Evolutionary conservation across 2,888 invertebrate genomes (phyloP), one percentile per base, ranked within the genome.

Genomic region (Luperina nickerlii): DNA sequence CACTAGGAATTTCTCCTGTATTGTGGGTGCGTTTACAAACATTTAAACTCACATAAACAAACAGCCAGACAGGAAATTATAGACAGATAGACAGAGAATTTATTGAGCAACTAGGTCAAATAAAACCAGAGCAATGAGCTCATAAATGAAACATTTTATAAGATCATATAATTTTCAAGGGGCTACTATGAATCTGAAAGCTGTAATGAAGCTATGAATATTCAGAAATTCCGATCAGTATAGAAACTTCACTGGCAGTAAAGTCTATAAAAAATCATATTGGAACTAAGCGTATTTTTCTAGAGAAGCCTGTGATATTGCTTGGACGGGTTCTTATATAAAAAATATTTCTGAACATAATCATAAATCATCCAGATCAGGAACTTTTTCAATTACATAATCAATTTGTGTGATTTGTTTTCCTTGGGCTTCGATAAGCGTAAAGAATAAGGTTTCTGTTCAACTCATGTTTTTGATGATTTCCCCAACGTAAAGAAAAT

Each of bases 161-260:
- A 77, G 77, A 78, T 78, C 77, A 76, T 79, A 88, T 78, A 57
- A 57, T 67, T 78, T 83, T 73, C 69, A 73, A 77, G 68, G 72
- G 67, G 65, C 76, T 65, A 76, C 83, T 78, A 77, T 70, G 70
- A 79, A 79, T 78, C 73, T 78, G 78, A 67, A 72, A 68, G 27
- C 77, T 62, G 60, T 84, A 84, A 87, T 84, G 75, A 87, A 75
- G 84, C 78, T 76, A 87, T 87, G 78, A 88, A 87, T 87, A 87
- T 87, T 87, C 89, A 87, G 67, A 78, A 72, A 75, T 73, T 85
- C 48, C 67, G 78, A 82, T 84, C 80, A 77, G 75, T 87, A 80
- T 71, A 48, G 66, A 77, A 78, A 77, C 70, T 78, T 88, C 60
- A 80, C 68, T 84, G 70, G 76, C 54, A 78, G 67, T 71, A 65